Base-by-base conservation (phyloP, 2,888 invertebrate species). In the Ommatoiulus sabulosus region DNA sequence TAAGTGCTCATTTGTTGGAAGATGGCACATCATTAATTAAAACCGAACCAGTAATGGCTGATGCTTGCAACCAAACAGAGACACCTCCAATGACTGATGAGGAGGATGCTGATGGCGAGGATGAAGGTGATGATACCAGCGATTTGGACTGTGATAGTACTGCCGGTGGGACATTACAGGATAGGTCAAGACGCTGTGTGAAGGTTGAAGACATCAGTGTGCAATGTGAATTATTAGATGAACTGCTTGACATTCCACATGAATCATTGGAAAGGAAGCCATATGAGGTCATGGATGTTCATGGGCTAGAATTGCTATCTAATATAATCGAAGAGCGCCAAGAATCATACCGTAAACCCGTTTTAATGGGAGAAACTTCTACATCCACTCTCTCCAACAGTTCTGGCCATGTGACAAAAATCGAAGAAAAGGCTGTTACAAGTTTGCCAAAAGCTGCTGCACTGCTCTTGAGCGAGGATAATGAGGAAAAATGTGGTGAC, bases 321-420 rank as follows among this genome's bases (percentile, higher is more conserved):
- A 97, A 97, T 91, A 97, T 97, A 92, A 97, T 97, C 89, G 96
- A 96, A 89, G 96, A 96, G 91, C 95, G 96, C 90, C 96, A 96
- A 91, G 94, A 94, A 63, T 24, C 84, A 48, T 84, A 46, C 84
- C 35, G 88, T 20, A 87, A 87, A 57, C n/a, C 48, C 0, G 17
- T 46, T 52, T 87, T 63, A 24, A 10, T 44, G 44, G 87, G 57
- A 46, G 46, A n/a, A n/a, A 57, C 57, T 57, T 57, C 48, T 3
- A 43, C 46, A 12, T 52, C 57, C n/a, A n/a, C 46, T 15, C 7
- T 43, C 44, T 44, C 46, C 43, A 44, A 3, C 6, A 44, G 3
- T 84, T 44, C 44, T 44, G 80, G 6, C 0, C 63, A 63, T 46
- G 0, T 44, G 0, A 17, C n/a, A 44, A 44, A 10, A 43, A 10